Evolutionary conservation across 2,113 vertebrate genomes (phyloP).

Genomic region (Cercopithecus mona): DNA sequence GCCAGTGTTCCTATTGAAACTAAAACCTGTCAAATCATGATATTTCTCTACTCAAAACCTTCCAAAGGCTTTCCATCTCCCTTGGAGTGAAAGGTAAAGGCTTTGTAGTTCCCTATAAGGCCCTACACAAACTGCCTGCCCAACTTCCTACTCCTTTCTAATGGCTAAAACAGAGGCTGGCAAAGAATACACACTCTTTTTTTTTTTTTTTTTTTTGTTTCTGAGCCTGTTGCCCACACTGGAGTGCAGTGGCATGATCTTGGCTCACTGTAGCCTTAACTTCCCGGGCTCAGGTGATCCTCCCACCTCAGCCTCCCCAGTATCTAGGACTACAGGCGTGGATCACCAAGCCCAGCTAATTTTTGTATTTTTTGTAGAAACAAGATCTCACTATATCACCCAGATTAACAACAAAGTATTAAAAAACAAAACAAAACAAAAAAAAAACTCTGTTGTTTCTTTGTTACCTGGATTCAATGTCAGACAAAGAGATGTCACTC

Average conservation of each 20-base stretch:
- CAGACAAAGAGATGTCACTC: conserved; percentile 85
- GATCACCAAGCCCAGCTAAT: too few relatives aligned
- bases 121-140: too few relatives aligned
- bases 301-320: too few relatives aligned
- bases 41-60: neutral
- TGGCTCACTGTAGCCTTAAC: too few relatives aligned
- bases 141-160: neutral
- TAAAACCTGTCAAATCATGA: neutral
- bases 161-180: neutral
- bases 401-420: too few relatives aligned
- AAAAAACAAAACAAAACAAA: neutral
- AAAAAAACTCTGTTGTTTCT: neutral
- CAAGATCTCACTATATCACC: too few relatives aligned
- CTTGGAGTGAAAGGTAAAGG: neutral
- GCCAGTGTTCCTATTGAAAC: neutral
- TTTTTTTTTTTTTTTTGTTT: too few relatives aligned
- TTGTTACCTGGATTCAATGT: conserved; percentile 92
- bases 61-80: neutral
- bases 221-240: too few relatives aligned
- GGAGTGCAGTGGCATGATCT: too few relatives aligned
- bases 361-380: too few relatives aligned
- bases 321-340: too few relatives aligned
- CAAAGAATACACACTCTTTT: neutral
- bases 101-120: neutral
- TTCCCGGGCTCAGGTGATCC: too few relatives aligned